These are phyloP conservation scores for Xyliphius kryptos DNA, from an alignment of 2,113 vertebrate genomes.

Conservation along the genomic window DNA sequence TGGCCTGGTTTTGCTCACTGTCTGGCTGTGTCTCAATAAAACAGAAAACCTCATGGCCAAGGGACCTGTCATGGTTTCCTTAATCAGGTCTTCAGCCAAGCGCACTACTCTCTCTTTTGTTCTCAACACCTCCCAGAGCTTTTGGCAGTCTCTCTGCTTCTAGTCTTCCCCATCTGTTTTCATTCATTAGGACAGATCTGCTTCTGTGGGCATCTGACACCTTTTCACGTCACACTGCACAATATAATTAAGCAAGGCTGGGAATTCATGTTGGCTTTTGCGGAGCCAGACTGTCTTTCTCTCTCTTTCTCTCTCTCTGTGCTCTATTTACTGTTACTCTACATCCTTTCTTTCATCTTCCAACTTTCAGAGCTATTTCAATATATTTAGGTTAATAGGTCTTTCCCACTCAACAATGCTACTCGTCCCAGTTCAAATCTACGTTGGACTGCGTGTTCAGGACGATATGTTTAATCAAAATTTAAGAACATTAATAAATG, in stretches of 20 bases:
- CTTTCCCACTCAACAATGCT: too few relatives aligned
- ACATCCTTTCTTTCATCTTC: background rate
- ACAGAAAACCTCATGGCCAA: background rate
- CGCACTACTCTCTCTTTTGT: background rate
- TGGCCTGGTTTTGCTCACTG: slow-evolving; percentile 1
- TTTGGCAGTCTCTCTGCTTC: slow-evolving; percentile 51
- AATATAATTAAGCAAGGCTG: slow-evolving; percentile 63
- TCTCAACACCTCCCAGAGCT: slow-evolving; percentile 26
- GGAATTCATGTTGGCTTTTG: slow-evolving; percentile 41
- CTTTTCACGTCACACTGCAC: slow-evolving; percentile 63
- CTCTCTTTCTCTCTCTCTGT: background rate
- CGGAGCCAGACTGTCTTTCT: slow-evolving; percentile 8
- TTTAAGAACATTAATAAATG: too few relatives aligned
- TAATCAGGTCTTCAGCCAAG: slow-evolving; percentile 28
- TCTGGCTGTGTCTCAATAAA: slow-evolving; percentile 14
- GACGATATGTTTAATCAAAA: too few relatives aligned
- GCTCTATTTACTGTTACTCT: background rate
- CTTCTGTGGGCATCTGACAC: slow-evolving; percentile 62
- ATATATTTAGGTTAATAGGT: too few relatives aligned
- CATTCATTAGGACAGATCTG: slow-evolving; percentile 69
- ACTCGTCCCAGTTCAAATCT: too few relatives aligned
- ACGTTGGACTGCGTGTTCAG: too few relatives aligned
- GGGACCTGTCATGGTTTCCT: slow-evolving; percentile 17
- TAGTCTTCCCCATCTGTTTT: slow-evolving; percentile 65
- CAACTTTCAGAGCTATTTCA: too few relatives aligned